phyloP scores from a whole-genome alignment of 1,140 invertebrate genomes.

The Limonius californicus region DNA sequence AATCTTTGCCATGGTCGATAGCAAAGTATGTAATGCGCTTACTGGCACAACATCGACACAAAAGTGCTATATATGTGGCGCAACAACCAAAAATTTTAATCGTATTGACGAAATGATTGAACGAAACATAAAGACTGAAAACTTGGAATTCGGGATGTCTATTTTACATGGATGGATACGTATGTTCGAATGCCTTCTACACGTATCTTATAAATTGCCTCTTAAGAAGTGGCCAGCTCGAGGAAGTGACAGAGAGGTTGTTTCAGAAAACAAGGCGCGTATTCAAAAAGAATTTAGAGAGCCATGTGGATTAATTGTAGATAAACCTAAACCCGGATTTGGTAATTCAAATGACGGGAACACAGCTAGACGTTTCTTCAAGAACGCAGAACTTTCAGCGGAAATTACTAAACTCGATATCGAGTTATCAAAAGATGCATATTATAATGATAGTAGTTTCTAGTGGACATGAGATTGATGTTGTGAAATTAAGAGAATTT shows the following conservation, averaged over 20 bases:
- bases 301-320: slow-evolving; percentile 25
- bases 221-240: slow-evolving; percentile 17
- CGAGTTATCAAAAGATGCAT: slow-evolving; percentile 15
- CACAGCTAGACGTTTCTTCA: not conserved
- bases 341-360: slow-evolving; percentile 39
- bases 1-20: not conserved
- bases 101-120: not conserved
- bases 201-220: slow-evolving; percentile 15
- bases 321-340: slow-evolving; percentile 30
- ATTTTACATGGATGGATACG: slow-evolving; percentile 17
- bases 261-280: not conserved
- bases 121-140: slow-evolving; percentile 1
- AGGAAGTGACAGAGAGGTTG: not conserved
- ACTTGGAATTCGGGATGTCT: slow-evolving; percentile 8
- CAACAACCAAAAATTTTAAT: slow-evolving; percentile 20
- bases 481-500: not conserved
- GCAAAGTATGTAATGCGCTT: slow-evolving; percentile 19
- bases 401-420: slow-evolving; percentile 13
- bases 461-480: slow-evolving; percentile 4
- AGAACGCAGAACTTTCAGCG: not conserved
- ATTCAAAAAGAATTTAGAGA: not conserved
- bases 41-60: slow-evolving; percentile 13
- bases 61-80: slow-evolving; percentile 17
- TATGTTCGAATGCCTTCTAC: slow-evolving; percentile 16
- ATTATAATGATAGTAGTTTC: slow-evolving; percentile 5